Evolutionary conservation across 2,888 invertebrate genomes (phyloP), one percentile per base, ranked within the genome.

Genomic region (Orthosia cruda): DNA sequence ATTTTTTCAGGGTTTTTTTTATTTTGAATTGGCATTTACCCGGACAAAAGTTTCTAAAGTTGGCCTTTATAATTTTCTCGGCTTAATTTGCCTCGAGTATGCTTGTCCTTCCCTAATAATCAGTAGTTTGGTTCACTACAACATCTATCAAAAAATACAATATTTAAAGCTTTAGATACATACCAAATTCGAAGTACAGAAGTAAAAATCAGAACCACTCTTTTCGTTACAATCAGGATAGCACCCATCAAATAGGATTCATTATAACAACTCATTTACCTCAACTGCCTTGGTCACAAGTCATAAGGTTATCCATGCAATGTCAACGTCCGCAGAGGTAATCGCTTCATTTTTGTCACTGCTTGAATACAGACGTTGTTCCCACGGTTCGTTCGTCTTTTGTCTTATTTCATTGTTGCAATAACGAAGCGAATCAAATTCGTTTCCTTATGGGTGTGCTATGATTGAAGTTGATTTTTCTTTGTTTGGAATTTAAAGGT

Each of bases 311-410:
- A 74, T 55, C 13, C 64, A 58, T 69, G 80, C 78, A 87, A 85
- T 86, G 88, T 89, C 88, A 88, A 83, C 82, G 88, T 79, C 86
- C 88, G 73, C 55, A 64, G 64, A 78, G 58, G 61, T 86, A 86
- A 88, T 89, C 71, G 80, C 87, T 89, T 86, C 81, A 89, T 89
- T 89, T 89, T 89, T 88, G 87, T 89, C 85, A 83, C 86, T 81
- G 72, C 81, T 63, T 84, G 76, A 81, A 72, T 81, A 83, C 66
- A 76, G 68, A 49, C 70, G 50, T 64, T 64, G 77, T 87, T 90
- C 90, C 74, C 91, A 90, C 91, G 89, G 81, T 75, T 80, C 79
- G 72, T 70, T 81, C 75, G 76, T 83, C 89, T 88, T 87, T 87
- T 89, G 85, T 89, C 77, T 89, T 79, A 73, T 79, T 83, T 84